Conservation (phyloP, 2,888 invertebrate genomes). For the Cataglyphis albicans region DNA sequence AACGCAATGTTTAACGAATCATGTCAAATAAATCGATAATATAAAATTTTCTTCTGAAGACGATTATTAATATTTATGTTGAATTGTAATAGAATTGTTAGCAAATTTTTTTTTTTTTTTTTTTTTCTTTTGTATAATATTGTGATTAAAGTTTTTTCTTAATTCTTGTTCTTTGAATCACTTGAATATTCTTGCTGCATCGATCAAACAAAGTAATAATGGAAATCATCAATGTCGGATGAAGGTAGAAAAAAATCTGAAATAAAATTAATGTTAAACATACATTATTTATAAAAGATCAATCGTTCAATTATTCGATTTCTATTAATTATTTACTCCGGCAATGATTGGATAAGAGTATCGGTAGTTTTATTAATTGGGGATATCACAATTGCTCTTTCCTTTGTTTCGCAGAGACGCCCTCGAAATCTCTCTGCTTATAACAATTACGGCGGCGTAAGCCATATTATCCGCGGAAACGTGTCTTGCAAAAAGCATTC, state of each 20-base stretch:
- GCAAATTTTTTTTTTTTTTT: neutral
- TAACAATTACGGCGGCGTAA: slow-evolving; percentile 2
- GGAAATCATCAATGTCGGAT: neutral
- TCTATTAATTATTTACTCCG: slow-evolving; percentile 68
- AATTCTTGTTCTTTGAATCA: neutral
- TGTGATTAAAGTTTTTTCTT: neutral
- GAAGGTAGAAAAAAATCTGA: slow-evolving; percentile 20
- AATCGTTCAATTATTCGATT: slow-evolving; percentile 60
- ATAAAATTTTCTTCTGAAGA: neutral
- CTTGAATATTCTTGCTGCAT: neutral
- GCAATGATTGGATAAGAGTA: slow-evolving; percentile 38
- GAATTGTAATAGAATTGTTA: neutral
- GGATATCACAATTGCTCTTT: neutral
- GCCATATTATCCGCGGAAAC: slow-evolving; percentile 13
- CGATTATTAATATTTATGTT: neutral
- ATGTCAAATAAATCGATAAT: neutral
- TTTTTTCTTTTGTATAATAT: neutral
- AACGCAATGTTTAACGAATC: neutral
- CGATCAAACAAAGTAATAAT: neutral
- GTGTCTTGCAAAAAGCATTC: slow-evolving; percentile 6
- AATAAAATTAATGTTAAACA: slow-evolving; percentile 57
- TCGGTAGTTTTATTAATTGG: slow-evolving; percentile 43
- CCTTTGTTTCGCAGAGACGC: neutral
- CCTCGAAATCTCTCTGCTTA: neutral
- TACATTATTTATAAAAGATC: slow-evolving; percentile 30